phyloP scores from a whole-genome alignment of 1,140 invertebrate species.

The Metaphire vulgaris region DNA sequence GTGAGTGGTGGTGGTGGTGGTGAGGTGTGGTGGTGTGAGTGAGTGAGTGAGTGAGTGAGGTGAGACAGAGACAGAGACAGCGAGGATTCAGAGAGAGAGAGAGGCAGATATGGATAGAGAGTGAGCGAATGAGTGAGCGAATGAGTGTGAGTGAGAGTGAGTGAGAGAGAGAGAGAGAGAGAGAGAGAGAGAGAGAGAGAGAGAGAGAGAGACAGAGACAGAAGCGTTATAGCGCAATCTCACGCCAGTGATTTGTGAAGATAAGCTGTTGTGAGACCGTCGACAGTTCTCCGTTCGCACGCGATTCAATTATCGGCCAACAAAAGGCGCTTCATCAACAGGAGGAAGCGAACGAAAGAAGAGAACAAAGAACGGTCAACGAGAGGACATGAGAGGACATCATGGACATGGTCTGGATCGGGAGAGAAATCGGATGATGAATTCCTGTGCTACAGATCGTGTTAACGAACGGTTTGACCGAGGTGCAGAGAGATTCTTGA shows the following conservation, averaged over 20 bases:
- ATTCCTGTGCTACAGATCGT: not conserved
- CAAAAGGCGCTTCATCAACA: too few species aligned
- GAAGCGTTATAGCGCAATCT: not conserved
- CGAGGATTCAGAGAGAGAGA: not conserved
- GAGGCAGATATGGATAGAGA: not conserved
- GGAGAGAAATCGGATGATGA: not conserved
- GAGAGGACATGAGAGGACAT: not conserved
- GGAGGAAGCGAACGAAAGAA: not conserved
- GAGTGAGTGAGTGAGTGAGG: not conserved
- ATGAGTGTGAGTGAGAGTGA: not conserved
- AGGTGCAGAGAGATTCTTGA: not conserved
- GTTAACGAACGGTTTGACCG: not conserved
- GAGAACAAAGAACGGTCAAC: not conserved
- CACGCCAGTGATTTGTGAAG: too few species aligned
- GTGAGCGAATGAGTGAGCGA: not conserved
- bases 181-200: constrained; percentile 1
- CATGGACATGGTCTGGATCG: not conserved
- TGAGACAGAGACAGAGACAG: not conserved
- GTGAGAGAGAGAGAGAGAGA: not conserved
- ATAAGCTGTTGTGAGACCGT: too few species aligned
- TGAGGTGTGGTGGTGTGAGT: not conserved
- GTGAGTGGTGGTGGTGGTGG: not conserved
- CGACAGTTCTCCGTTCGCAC: too few species aligned
- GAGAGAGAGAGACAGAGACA: not conserved
- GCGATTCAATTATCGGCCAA: too few species aligned